phyloP scores from a whole-genome alignment of 1,140 invertebrate genomes.

The Leptinotarsa undecemlineata region DNA sequence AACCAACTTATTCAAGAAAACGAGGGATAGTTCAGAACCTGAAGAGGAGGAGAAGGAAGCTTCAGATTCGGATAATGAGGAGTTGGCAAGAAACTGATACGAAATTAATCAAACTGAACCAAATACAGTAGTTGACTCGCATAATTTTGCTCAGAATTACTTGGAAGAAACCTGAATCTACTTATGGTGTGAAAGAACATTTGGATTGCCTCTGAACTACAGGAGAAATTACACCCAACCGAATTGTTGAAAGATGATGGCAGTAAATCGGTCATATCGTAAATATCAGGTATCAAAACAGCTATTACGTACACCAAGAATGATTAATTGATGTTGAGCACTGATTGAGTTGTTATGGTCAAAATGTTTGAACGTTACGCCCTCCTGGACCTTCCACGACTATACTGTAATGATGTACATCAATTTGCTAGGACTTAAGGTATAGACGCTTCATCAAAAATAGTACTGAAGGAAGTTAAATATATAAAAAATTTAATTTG shows the following conservation, averaged over 20 bases:
- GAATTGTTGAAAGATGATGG: conserved; percentile 78
- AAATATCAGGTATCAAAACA: conserved; percentile 79
- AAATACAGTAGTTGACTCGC: conserved; percentile 57
- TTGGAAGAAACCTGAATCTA: conserved; percentile 72
- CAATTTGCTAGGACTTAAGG: conserved; percentile 88
- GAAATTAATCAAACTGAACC: conserved; percentile 72
- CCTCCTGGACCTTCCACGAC: conserved; percentile 63
- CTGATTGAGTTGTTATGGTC: conserved; percentile 91
- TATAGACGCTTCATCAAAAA: conserved; percentile 91
- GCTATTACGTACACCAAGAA: conserved; percentile 74
- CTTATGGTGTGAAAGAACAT: conserved; percentile 75
- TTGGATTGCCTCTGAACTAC: conserved; percentile 70
- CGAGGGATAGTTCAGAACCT: conserved; percentile 79
- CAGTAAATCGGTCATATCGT: conserved; percentile 73
- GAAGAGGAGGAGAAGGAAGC: conserved; percentile 69
- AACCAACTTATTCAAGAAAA: conserved; percentile 63
- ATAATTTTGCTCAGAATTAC: conserved; percentile 66
- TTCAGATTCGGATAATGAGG: conserved; percentile 48
- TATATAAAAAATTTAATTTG: conserved; percentile 54
- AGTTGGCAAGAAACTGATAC: conserved; percentile 56
- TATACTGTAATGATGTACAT: conserved; percentile 96
- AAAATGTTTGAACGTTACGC: conserved; percentile 37
- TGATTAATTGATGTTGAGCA: conserved; percentile 73
- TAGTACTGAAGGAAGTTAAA: conserved; percentile 88
- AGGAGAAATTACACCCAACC: conserved; percentile 73